Evolutionary conservation across 2,797 vertebrate genomes (phyloP).

Genomic region (Brachyalestes nurse): DNA sequence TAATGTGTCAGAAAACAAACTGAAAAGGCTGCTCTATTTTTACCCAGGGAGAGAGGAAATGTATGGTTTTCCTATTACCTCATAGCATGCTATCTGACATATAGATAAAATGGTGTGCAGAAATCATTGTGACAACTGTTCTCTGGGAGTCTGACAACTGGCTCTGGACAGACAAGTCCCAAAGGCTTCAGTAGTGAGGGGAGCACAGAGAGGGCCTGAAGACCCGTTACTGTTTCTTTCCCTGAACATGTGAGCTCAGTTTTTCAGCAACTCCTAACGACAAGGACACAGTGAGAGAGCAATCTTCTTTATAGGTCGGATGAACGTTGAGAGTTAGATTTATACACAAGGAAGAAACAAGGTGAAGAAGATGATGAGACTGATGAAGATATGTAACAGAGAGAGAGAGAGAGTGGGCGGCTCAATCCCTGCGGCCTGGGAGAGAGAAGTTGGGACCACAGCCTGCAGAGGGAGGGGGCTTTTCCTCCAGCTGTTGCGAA

Average conservation of each 20-base stretch:
- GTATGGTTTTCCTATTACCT: conserved; percentile 69
- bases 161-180: conserved; percentile 14
- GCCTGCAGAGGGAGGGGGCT: conserved; percentile 55
- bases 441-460: conserved; percentile 27
- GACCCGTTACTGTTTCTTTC: conserved; percentile 47
- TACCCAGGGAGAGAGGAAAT: conserved; percentile 30
- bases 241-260: conserved; percentile 50
- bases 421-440: conserved; percentile 31
- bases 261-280: conserved; percentile 59
- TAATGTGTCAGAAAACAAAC: conserved; percentile 35
- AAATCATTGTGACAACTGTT: conserved; percentile 58
- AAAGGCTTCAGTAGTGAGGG: conserved; percentile 50
- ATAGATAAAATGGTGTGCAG: conserved; percentile 55
- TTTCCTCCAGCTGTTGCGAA: conserved; percentile 69
- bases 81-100: conserved; percentile 51
- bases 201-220: conserved; percentile 56
- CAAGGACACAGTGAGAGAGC: conserved; percentile 3
- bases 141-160: conserved; percentile 51
- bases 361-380: conserved; percentile 3
- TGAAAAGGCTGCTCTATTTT: conserved; percentile 47
- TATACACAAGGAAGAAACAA: conserved; percentile 67
- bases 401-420: conserved; percentile 82
- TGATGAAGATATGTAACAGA: conserved; percentile 55
- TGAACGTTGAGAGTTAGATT: conserved; percentile 75
- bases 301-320: conserved; percentile 54